Base-by-base conservation (phyloP, 2,797 vertebrate genomes). In the Streptopelia turtur region DNA sequence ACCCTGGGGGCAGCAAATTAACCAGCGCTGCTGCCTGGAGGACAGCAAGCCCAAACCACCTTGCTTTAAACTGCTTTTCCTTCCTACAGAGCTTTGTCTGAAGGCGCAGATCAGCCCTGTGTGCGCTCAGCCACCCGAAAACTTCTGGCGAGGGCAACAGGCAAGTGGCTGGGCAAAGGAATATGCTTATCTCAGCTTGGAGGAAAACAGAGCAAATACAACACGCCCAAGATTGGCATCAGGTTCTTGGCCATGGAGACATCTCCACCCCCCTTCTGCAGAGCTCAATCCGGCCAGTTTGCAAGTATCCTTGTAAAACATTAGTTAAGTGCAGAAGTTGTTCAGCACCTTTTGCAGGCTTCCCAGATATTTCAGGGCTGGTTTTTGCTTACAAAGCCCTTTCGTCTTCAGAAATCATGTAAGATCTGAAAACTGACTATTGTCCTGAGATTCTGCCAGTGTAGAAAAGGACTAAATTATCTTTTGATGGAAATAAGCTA, bases 181-280 rank as follows among this genome's bases (percentile, higher is more conserved):
- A 69, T n/a, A 76, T 0, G 3, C 22, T 33, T 47, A 39, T 35
- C 43, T 74, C 1, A 0, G 61, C 52, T 20, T 27, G 23, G 33
- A 56, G 87, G 43, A 91, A 94, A 76, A 71, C 9, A 55, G 75
- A 56, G 25, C 20, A 88, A 95, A 92, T 43, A 55, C 25, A 69
- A 28, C 57, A 82, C 17, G 0, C 53, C 50, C 56, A 66, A 50
- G 63, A 49, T 0, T 45, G 63, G 33, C 27, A 15, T 10, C 3
- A 3, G n/a, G 24, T 23, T 71, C 79, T 57, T 37, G 81, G 57
- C 83, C 66, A 77, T 27, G 23, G 9, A 96, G 35, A 77, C 75
- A 11, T 22, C 31, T 75, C 57, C 86, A 84, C 37, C 21, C 24
- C 8, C 3, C 14, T 80, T 55, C 27, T 60, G 56, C 37, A 57